Evolutionary conservation across 2,113 vertebrate genomes (phyloP), one percentile per base, ranked within the genome.

Genomic region (Ochotona curzoniae): DNA sequence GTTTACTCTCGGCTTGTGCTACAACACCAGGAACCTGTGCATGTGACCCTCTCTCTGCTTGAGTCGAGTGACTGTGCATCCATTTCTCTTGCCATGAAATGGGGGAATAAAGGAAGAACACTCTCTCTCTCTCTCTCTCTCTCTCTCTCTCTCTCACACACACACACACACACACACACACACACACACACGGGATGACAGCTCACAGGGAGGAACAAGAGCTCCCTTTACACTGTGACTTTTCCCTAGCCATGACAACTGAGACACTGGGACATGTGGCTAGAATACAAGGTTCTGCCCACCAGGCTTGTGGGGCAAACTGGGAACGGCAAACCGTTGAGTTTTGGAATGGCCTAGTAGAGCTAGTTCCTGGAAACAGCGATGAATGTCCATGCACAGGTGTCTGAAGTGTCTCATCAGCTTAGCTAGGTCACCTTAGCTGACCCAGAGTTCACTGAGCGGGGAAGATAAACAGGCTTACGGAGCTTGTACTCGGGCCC

Each of bases 1-100:
- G 15, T 35, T 26, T 9, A 0, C 2, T 25, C 20, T 23, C 3
- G 1, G 1, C 4, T 21, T 21, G 5, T 26, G n/a, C 49, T 74
- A 14, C 1, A 0, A 32, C 7, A 2, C 38, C 10, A 30, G 21
- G 17, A 49, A 70, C 47, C 11, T 11, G n/a, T 18, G 0, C 21
- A 14, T 2, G 1, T 14, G 17, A 21, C 28, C 14, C 21, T 17
- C 7, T 17, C 7, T 67, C 30, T 32, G 3, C 47, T n/a, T 25
- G 85, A 67, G 9, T 35, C 25, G 18, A 26, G 49, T 67, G 63
- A 23, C 57, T 78, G 2, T n/a, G 25, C 4, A 13, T 0, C 7
- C 8, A 8, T 0, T n/a, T 14, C 25, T 76, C 14, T 44, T 26
- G 64, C 23, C 20, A 26, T 54, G 35, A 93, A 35, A 17, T 18